phyloP scores from a whole-genome alignment of 2,888 invertebrate species.

The Spisula solida region DNA sequence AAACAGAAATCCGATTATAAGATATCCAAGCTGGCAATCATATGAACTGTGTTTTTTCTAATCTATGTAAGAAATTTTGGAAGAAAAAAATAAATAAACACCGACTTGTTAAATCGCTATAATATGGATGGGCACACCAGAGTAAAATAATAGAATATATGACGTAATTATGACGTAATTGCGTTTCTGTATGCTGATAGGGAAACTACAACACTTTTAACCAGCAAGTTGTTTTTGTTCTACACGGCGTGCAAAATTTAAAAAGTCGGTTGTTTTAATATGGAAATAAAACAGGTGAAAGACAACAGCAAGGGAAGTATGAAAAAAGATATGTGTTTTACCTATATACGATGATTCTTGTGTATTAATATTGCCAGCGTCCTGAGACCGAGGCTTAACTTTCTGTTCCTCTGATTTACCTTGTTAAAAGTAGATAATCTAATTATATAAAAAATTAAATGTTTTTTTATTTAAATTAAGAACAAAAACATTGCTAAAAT shows the following conservation, averaged over 20 bases:
- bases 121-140: neutral
- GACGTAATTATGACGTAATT: neutral
- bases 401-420: constrained; percentile 42
- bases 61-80: constrained; percentile 21
- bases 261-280: constrained; percentile 52
- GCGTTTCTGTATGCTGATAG: neutral
- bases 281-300: neutral
- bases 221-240: constrained; percentile 45
- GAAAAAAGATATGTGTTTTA: constrained; percentile 17
- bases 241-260: constrained; percentile 28
- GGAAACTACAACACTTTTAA: constrained; percentile 23
- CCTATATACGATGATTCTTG: constrained; percentile 47
- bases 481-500: too few species aligned
- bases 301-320: constrained; percentile 15
- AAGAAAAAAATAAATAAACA: constrained; percentile 37
- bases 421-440: constrained; percentile 41
- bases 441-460: constrained; percentile 10
- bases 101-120: constrained; percentile 64
- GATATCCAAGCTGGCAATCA: neutral
- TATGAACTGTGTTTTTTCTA: neutral
- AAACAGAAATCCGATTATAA: too few species aligned
- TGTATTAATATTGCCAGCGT: constrained; percentile 50
- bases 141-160: neutral
- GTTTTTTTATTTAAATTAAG: too few species aligned
- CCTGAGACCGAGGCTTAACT: constrained; percentile 53